Evolutionary conservation across 2,888 invertebrate genomes (phyloP).

Genomic region (Nemurella pictetii): DNA sequence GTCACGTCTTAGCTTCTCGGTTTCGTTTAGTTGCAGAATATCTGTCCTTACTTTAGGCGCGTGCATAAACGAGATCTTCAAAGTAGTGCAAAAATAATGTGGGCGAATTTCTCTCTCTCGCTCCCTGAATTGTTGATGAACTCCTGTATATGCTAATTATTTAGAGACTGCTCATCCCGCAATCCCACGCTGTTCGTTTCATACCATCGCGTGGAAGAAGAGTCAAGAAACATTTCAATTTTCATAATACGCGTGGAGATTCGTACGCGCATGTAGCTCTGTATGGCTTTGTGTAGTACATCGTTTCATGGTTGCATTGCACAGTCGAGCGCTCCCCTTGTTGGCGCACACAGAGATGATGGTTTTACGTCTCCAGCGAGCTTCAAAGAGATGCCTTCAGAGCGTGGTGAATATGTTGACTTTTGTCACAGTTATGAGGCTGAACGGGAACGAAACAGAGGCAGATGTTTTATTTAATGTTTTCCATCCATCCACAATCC

Average conservation of each 20-base stretch:
- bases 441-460: neutral
- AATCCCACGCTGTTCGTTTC: neutral
- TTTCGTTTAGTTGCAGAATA: neutral
- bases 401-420: neutral
- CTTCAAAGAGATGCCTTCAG: neutral
- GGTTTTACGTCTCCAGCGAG: neutral
- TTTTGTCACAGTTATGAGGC: neutral
- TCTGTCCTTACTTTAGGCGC: neutral
- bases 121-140: neutral
- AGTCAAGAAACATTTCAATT: neutral
- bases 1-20: neutral
- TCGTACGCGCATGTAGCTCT: neutral
- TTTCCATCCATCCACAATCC: conserved; percentile 14
- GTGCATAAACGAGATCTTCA: neutral
- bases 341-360: neutral
- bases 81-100: neutral
- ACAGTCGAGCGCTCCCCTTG: neutral
- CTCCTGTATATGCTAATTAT: neutral
- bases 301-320: neutral
- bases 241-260: neutral
- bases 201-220: neutral
- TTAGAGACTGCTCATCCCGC: neutral
- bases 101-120: neutral
- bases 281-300: neutral
- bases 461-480: conserved; percentile 30